Evolutionary conservation across 2,888 invertebrate species (phyloP), one percentile per base, ranked within the genome.

Genomic region (Diplolepis rosae): DNA sequence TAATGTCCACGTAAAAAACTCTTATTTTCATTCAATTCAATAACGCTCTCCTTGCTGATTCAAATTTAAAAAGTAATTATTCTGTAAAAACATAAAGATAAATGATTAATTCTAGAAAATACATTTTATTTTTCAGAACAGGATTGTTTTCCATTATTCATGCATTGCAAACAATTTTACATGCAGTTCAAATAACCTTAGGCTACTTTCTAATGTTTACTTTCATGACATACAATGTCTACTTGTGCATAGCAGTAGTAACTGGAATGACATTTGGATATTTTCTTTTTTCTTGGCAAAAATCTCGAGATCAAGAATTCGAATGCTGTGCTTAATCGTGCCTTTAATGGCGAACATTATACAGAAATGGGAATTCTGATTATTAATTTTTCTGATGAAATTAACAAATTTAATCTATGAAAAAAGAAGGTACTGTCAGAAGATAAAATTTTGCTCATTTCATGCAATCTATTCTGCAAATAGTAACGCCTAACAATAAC

Each of bases 171-270:
- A 85, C 86, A 18, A 1, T 84, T 28, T 67, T 87, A 11, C 86
- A 88, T 2, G 81, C 82, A 22, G 22, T 85, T 1, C 88, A 92
- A 82, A 86, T 92, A 52, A 84, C 90, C 28, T 79, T 92, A 65
- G 90, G 91, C 69, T 92, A 92, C 82, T 89, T 91, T 71, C 88
- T 92, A 13, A 92, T 92, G 92, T 86, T 92, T 73, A 90, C 92
- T 68, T 92, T 92, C 79, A 92, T 92, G 92, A 92, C 92, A 1
- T 92, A 91, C 88, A 92, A 92, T 80, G 89, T 90, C 35, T 92
- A 91, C 90, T 87, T 92, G 32, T 92, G 91, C 76, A 69, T 92
- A 1, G 90, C 91, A 0, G 88, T 92, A 2, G 85, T 90, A 3
- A 66, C 90, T n/a, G 92, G 92, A 1, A 89, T 91, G 15, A 91